A percentile compares a stretch with the other conserved stretches of the same genome.
These are phyloP conservation scores for Tribolium castaneum DNA, from an alignment of 1,140 invertebrate species.

Conservation along the genomic window DNA sequence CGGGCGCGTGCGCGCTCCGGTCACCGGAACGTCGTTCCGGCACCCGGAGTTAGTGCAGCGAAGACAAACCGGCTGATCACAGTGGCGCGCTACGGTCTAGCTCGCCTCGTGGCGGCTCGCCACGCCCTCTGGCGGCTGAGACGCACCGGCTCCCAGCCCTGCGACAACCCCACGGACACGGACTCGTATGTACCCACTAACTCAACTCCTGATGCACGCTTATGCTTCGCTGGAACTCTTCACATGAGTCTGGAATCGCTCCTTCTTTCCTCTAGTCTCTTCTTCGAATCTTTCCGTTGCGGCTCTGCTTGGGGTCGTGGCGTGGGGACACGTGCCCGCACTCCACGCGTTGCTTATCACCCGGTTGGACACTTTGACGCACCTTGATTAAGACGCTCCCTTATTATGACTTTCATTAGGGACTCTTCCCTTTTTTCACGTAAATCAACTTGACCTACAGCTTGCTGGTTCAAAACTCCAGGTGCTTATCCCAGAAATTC, in stretches of 20 bases:
- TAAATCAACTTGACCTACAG: not conserved
- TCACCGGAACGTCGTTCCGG: slow-evolving; percentile 25
- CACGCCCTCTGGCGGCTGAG: slow-evolving; percentile 74
- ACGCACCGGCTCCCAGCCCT: slow-evolving; percentile 70
- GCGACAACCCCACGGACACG: slow-evolving; percentile 68
- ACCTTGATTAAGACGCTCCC: slow-evolving; percentile 1
- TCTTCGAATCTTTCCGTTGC: not conserved
- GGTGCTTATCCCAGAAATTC: no score
- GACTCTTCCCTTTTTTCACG: not conserved
- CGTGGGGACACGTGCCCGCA: slow-evolving; percentile 22
- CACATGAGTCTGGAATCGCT: not conserved
- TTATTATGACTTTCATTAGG: not conserved
- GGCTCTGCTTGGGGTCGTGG: slow-evolving; percentile 14
- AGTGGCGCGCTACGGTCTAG: slow-evolving; percentile 73
- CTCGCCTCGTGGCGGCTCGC: slow-evolving; percentile 73
- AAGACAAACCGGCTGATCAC: slow-evolving; percentile 52
- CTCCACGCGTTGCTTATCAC: slow-evolving; percentile 22
- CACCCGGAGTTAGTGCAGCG: slow-evolving; percentile 54
- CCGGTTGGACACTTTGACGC: not conserved
- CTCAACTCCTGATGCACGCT: slow-evolving; percentile 42
- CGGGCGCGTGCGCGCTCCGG: slow-evolving; percentile 6
- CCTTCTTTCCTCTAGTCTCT: slow-evolving; percentile 5
- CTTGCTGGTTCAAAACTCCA: no score
- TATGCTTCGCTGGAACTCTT: not conserved
- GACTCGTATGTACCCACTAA: slow-evolving; percentile 62